Evolutionary conservation across 1,140 invertebrate species (phyloP), one percentile per base, ranked within the genome.

Genomic region (Hestina assimilis): DNA sequence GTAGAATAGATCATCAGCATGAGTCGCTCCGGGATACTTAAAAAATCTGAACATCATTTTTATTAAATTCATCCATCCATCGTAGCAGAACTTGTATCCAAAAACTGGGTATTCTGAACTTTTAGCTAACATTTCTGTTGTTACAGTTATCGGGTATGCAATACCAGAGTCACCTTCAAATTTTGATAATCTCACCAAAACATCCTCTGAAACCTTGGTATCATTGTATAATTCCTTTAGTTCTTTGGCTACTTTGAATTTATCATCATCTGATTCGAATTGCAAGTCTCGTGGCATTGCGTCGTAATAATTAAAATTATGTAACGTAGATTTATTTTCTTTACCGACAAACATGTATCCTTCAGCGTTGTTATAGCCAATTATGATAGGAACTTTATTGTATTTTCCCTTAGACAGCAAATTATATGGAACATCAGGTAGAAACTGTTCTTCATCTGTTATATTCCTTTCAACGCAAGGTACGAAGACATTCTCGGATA

Each of bases 1-100:
- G 31, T 87, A 87, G 52, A 82, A 82, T 4, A 87, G 29, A 17
- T 85, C 84, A 54, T 87, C 84, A 12, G 79, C 80, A 38, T 87
- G 84, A 0, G 77, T 76, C 1, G 82, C 78, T 1, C 82, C 83
- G 7, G 72, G 69, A 14, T 66, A 52, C 0, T 40, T 50, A 7
- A 23, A 11, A 43, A 66, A 75, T 0, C 69, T 67, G 31, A 61
- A 75, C 1, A 73, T 35, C 7, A 66, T 17, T 53, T 84, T 82
- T 1, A 72, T 62, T 5, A 77, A 50, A 55, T 82, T 84, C 71
- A 75, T 59, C 72, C 71, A 75, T 8, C 76, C 77, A 52, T 72
- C 67, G 12, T 72, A 72, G 26, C 40, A 50, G 28, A 82, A 73
- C 33, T 72, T 75, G 29, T 84, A 82, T 0, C 59, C 52, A 29